phyloP scores from a whole-genome alignment of 2,113 vertebrate species.

The Entomyzon cyanotis region DNA sequence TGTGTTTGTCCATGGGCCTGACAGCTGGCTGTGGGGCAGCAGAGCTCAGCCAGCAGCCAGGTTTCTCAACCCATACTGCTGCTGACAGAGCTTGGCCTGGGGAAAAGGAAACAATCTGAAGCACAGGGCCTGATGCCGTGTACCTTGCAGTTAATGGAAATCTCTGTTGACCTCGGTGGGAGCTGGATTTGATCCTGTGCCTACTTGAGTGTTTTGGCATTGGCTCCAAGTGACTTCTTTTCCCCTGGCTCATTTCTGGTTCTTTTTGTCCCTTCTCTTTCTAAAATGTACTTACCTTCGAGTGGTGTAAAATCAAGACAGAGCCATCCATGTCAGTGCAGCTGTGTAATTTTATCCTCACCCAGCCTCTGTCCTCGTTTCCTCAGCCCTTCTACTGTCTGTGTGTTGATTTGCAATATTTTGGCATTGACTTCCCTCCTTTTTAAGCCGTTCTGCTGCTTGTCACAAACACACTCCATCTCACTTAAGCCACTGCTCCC shows the following conservation, averaged over 20 bases:
- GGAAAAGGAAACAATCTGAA: not conserved
- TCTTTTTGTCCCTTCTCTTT: not conserved
- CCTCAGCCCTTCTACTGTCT: not conserved
- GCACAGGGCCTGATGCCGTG: not conserved
- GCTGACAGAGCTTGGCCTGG: not conserved
- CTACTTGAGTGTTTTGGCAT: not conserved
- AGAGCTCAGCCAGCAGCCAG: not conserved
- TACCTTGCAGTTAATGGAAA: slow-evolving; percentile 33
- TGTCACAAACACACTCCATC: not conserved
- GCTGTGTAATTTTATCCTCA: not conserved
- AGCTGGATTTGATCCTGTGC: slow-evolving; percentile 32
- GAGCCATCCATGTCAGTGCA: not conserved
- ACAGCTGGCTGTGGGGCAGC: not conserved
- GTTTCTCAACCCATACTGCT: not conserved
- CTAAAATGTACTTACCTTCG: not conserved
- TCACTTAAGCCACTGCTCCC: not conserved
- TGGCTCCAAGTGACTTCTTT: not conserved
- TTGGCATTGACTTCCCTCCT: not conserved
- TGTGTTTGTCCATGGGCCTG: slow-evolving; percentile 36
- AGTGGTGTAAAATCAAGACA: not conserved
- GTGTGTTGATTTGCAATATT: not conserved
- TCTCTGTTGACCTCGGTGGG: slow-evolving; percentile 2
- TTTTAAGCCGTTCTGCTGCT: not conserved
- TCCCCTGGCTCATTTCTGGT: not conserved
- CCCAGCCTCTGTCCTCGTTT: not conserved